These are phyloP conservation scores for Bibio marci DNA, from an alignment of 2,888 invertebrate genomes.

Conservation along the genomic window DNA sequence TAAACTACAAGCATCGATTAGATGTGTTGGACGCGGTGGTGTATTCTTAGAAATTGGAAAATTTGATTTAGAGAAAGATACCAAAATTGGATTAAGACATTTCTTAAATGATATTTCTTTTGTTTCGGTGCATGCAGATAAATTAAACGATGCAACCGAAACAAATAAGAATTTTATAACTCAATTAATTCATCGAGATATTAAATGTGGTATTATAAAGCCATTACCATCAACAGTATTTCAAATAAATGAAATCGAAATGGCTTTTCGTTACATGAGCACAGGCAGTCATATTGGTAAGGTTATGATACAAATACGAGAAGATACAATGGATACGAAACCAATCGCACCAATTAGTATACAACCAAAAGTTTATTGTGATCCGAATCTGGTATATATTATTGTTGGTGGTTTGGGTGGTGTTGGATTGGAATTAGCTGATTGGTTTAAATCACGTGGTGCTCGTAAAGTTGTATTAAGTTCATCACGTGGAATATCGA, in stretches of 20 bases:
- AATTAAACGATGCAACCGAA: conserved; percentile 33
- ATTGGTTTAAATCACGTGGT: conserved; percentile 73
- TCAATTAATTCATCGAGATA: conserved; percentile 40
- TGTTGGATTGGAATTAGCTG: conserved; percentile 75
- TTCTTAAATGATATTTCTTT: conserved; percentile 50
- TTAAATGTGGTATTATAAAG: conserved; percentile 44
- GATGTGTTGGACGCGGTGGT: conserved; percentile 42
- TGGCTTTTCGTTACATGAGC: conserved; percentile 48
- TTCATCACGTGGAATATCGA: conserved; percentile 59
- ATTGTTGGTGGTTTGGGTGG: conserved; percentile 76
- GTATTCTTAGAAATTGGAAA: conserved; percentile 77
- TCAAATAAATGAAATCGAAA: conserved; percentile 44
- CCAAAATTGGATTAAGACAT: conserved; percentile 40
- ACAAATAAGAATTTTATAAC: conserved; percentile 20
- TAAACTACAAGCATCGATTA: conserved; percentile 55
- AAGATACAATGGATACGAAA: conserved; percentile 11
- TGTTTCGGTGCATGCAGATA: conserved; percentile 54
- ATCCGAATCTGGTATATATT: conserved; percentile 31
- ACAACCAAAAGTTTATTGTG: conserved; percentile 20
- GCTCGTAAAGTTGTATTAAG: conserved; percentile 62
- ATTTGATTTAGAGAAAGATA: conserved; percentile 57
- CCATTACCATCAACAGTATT: conserved; percentile 52
- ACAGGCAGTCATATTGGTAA: conserved; percentile 71
- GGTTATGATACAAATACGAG: conserved; percentile 30
- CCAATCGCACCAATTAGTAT: conserved; percentile 23